A percentile compares a stretch with the other conserved stretches of the same genome.
Conservation (phyloP, 1,140 invertebrate species). For the Meloidogyne chitwoodi region DNA sequence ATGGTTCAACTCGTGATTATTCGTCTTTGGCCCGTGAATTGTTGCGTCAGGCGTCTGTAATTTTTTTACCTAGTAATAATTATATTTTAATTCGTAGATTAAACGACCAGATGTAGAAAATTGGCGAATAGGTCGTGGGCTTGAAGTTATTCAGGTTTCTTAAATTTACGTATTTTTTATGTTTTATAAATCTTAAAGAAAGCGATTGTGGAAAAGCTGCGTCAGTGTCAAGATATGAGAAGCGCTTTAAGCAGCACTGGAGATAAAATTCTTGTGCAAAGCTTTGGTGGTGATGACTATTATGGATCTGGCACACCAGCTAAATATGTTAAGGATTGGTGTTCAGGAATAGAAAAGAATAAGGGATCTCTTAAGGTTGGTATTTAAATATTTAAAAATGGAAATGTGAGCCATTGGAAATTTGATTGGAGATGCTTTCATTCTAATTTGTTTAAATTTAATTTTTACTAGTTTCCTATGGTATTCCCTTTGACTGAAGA, state of each 20-base stretch:
- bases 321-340: constrained; percentile 43
- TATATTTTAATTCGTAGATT: constrained; percentile 24
- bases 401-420: constrained; percentile 16
- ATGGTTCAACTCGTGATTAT: constrained; percentile 32
- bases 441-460: background rate
- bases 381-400: constrained; percentile 3
- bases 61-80: background rate
- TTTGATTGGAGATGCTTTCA: background rate
- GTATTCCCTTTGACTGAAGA: constrained; percentile 39
- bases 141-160: constrained; percentile 33
- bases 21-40: constrained; percentile 38
- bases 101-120: constrained; percentile 31
- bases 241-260: constrained; percentile 34
- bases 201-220: constrained; percentile 41
- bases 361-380: constrained; percentile 27
- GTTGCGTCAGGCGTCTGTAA: constrained; percentile 19
- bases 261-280: constrained; percentile 46
- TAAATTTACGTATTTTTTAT: background rate
- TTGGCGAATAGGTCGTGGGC: constrained; percentile 35
- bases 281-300: constrained; percentile 39
- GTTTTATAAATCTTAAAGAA: constrained; percentile 20
- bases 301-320: constrained; percentile 41
- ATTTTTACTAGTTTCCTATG: constrained; percentile 36
- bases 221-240: constrained; percentile 31
- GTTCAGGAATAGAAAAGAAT: constrained; percentile 29